Evolutionary conservation across 2,113 vertebrate genomes (phyloP), one percentile per base, ranked within the genome.

Genomic region (Eudyptes chrysolophus): DNA sequence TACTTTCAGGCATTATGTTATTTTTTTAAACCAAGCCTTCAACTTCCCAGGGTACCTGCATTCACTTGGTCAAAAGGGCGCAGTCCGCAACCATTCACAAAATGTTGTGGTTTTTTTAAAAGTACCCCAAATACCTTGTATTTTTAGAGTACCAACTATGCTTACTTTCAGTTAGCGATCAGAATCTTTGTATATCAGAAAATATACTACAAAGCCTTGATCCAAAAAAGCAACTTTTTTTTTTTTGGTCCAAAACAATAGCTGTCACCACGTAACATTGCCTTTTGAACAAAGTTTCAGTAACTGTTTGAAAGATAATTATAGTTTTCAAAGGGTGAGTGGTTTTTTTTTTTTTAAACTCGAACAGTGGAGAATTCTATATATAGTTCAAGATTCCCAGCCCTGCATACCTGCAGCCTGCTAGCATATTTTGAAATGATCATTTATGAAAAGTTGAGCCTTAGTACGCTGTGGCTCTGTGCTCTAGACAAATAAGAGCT

Each of bases 381-480:
- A 55, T 49, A 25, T 19, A n/a, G 13, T 55, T 61, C 13, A 62
- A 2, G 3, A 27, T 69, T 82, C 30, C 27, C 7, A 57, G 14
- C 9, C 42, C 13, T 20, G 16, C 36, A 7, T 34, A 61, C 52
- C 29, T 68, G 18, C 21, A 79, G 46, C 17, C 25, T 46, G 16
- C 13, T 52, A 16, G 10, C 34, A 3, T 49, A 21, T 79, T 75
- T 82, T 1, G 1, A 30, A 76, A 52, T 24, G 2, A 46, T 42
- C 2, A 2, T 44, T 78, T 65, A 18, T 38, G 32, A 70, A 46
- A 75, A 51, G 36, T 22, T 84, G 24, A 87, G 30, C 44, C 14
- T 62, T 26, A 57, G 20, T 13, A 36, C 0, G 0, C 36, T 20
- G 25, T 34, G 18, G 7, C 36, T 89, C 40, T 51, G 21, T 48